Conservation (phyloP, 2,888 invertebrate species). For the Plebejus anna region DNA sequence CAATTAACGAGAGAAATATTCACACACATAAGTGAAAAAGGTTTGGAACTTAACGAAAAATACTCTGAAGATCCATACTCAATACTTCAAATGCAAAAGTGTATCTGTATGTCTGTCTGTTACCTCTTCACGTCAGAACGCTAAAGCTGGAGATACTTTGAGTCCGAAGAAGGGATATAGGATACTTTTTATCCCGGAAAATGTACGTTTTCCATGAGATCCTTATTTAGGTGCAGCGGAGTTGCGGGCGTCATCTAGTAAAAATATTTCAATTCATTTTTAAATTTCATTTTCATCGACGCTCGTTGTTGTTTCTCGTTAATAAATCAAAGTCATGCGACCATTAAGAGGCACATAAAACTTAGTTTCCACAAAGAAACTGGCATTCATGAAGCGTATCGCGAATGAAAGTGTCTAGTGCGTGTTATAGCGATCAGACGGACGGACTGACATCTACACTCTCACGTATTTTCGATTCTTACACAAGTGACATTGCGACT, state of each 20-base stretch:
- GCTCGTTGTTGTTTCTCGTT: constrained; percentile 18
- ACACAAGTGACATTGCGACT: constrained; percentile 53
- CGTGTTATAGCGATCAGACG: constrained; percentile 49
- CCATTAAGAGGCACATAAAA: constrained; percentile 36
- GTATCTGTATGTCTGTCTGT: too few species aligned
- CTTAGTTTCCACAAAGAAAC: constrained; percentile 35
- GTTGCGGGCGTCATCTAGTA: too few species aligned
- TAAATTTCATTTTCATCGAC: neutral
- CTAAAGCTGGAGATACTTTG: too few species aligned
- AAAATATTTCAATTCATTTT: neutral
- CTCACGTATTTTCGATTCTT: constrained; percentile 50
- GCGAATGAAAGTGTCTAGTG: constrained; percentile 51
- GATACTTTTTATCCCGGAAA: too few species aligned
- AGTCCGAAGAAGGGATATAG: too few species aligned
- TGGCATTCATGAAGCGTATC: constrained; percentile 39
- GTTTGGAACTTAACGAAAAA: neutral
- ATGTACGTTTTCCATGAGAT: too few species aligned
- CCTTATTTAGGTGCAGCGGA: too few species aligned
- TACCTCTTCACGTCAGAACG: too few species aligned
- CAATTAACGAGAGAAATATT: too few species aligned
- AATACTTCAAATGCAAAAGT: too few species aligned
- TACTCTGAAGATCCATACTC: neutral
- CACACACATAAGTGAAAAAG: too few species aligned
- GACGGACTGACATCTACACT: constrained; percentile 51
- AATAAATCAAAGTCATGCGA: constrained; percentile 38